Conservation (phyloP, 2,113 vertebrate species). For the Chionomys nivalis region DNA sequence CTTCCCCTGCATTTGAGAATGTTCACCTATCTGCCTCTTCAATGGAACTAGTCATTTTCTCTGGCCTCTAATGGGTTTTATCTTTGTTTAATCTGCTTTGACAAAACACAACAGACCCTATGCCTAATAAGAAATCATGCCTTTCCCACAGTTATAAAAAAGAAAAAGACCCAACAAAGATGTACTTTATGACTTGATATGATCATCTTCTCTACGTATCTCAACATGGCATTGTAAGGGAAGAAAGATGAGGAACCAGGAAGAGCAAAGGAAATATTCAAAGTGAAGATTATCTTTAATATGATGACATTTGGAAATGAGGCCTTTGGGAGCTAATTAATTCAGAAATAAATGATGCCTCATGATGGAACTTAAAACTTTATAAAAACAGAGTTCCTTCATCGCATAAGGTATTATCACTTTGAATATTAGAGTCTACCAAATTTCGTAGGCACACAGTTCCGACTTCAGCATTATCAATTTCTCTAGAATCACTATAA, state of each 20-base stretch:
- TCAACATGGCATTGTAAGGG: not conserved
- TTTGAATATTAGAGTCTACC: not conserved
- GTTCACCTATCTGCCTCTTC: not conserved
- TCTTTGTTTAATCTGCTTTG: not conserved
- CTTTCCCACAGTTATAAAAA: not conserved
- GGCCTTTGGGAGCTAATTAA: not conserved
- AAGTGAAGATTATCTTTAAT: not conserved
- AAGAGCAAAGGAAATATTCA: not conserved
- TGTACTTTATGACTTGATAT: not conserved
- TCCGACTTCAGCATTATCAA: not conserved
- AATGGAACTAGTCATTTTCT: not conserved
- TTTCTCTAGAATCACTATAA: slow-evolving; percentile 14
- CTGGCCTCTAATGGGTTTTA: not conserved
- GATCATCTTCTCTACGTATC: not conserved
- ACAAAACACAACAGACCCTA: not conserved
- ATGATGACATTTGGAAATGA: not conserved
- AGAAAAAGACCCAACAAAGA: not conserved
- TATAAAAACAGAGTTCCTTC: not conserved
- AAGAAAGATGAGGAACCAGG: no score
- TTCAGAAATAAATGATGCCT: not conserved
- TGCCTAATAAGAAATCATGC: not conserved
- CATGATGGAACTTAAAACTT: not conserved
- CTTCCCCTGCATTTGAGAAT: not conserved
- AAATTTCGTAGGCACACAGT: not conserved
- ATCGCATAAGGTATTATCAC: not conserved